These are phyloP conservation scores for Axinella damicornis DNA, from an alignment of 37 sponge, comb jelly and placozoan genomes.

Conservation along the genomic window DNA sequence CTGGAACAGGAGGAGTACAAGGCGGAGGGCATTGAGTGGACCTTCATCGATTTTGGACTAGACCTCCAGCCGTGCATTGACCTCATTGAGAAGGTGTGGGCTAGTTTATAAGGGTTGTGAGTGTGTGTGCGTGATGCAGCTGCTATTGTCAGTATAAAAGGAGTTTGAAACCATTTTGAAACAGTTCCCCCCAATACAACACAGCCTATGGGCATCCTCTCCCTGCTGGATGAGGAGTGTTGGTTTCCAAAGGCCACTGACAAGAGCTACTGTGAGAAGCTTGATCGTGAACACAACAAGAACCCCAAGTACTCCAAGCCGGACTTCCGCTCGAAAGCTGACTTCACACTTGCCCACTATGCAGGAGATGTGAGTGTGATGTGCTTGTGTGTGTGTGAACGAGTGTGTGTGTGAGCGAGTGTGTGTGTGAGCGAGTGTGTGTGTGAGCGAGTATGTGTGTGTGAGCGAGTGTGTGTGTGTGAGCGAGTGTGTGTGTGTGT, in stretches of 20 bases:
- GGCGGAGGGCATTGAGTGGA: slow-evolving; percentile 98
- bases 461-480: no score
- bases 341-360: slow-evolving; percentile 96
- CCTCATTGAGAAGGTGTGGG: slow-evolving; percentile 99
- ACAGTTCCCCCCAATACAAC: no score
- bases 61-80: slow-evolving; percentile 99
- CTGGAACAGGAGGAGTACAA: slow-evolving; percentile 99
- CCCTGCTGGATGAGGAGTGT: slow-evolving; percentile 98
- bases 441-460: slow-evolving; percentile 55
- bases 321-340: slow-evolving; percentile 94
- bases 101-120: background rate
- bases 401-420: background rate
- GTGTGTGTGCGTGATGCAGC: no score
- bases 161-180: no score
- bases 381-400: no score
- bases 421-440: slow-evolving; percentile 50
- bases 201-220: slow-evolving; percentile 95
- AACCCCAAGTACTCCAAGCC: slow-evolving; percentile 88
- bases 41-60: slow-evolving; percentile 99
- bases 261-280: slow-evolving; percentile 92
- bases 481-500: slow-evolving; percentile 71
- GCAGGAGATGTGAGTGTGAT: slow-evolving; percentile 88
- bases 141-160: no score
- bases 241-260: slow-evolving; percentile 99
- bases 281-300: slow-evolving; percentile 80